Percentiles rank a stretch among this genome's conserved stretches.
phyloP scores from a whole-genome alignment of 2,888 invertebrate genomes.

The Acanthoscelides obtectus region DNA sequence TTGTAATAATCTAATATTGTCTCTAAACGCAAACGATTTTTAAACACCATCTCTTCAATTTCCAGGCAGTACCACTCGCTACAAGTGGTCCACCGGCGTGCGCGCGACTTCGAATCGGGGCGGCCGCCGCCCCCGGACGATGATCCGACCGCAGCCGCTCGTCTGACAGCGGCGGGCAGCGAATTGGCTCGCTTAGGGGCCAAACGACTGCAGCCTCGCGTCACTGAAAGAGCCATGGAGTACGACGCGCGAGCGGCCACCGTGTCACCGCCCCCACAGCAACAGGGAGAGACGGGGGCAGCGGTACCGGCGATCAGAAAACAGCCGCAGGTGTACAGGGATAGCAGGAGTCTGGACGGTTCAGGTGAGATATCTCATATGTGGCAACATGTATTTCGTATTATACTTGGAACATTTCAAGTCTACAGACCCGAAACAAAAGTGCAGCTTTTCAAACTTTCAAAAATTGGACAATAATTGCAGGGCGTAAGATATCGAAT shows the following conservation, averaged over 20 bases:
- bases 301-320: constrained; percentile 11
- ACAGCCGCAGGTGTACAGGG: constrained; percentile 44
- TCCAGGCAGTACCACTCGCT: constrained; percentile 46
- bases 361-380: constrained; percentile 42
- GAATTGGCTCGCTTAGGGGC: constrained; percentile 61
- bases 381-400: no score
- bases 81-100: constrained; percentile 68
- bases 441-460: no score
- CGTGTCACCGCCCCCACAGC: constrained; percentile 15
- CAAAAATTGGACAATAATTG: no score
- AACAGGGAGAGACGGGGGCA: background rate
- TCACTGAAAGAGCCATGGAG: constrained; percentile 67
- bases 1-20: no score
- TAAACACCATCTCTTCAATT: constrained; percentile 8
- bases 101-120: constrained; percentile 68
- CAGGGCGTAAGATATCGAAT: no score
- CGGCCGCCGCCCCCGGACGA: constrained; percentile 54
- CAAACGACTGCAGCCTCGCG: constrained; percentile 68
- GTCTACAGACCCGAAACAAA: no score
- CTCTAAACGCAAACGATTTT: background rate
- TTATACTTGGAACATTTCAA: no score
- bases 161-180: constrained; percentile 39
- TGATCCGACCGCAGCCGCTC: constrained; percentile 45
- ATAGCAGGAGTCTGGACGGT: constrained; percentile 54
- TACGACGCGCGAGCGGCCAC: constrained; percentile 58